Evolutionary conservation across 2,888 invertebrate species (phyloP).

Genomic region (Mimas tiliae): DNA sequence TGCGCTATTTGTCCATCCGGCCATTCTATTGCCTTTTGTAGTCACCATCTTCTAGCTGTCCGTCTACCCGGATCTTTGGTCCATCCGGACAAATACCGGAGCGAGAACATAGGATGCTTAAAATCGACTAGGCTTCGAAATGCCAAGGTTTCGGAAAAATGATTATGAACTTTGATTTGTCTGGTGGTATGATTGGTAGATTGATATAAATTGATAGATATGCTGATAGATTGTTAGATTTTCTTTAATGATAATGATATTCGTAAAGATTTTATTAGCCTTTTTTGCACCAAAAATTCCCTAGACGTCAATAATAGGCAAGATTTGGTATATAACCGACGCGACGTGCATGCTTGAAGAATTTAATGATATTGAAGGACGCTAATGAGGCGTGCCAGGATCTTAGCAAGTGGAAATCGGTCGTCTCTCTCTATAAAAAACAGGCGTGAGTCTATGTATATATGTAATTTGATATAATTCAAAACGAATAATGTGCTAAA

Average conservation of each 20-base stretch:
- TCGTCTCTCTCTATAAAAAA: too few relatives aligned
- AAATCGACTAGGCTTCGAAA: constrained; percentile 36
- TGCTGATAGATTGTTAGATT: too few relatives aligned
- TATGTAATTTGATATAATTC: too few relatives aligned
- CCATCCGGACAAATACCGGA: constrained; percentile 49
- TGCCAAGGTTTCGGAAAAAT: constrained; percentile 43
- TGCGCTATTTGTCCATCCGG: too few relatives aligned
- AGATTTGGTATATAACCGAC: too few relatives aligned
- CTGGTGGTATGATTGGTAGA: constrained; percentile 6
- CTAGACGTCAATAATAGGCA: neutral
- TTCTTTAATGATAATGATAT: neutral
- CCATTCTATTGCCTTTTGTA: neutral
- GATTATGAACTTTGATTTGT: constrained; percentile 33
- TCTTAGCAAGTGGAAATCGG: too few relatives aligned
- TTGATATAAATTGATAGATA: too few relatives aligned
- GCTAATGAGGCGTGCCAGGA: too few relatives aligned
- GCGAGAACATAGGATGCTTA: constrained; percentile 45
- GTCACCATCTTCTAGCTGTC: neutral
- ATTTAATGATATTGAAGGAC: too few relatives aligned
- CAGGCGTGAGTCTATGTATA: too few relatives aligned
- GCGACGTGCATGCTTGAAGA: too few relatives aligned
- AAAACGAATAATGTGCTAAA: too few relatives aligned
- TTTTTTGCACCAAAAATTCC: neutral
- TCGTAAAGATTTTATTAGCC: neutral
- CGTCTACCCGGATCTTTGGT: constrained; percentile 49